Evolutionary conservation across 1,140 invertebrate genomes (phyloP).

Genomic region (Caenorhabditis tropicalis): DNA sequence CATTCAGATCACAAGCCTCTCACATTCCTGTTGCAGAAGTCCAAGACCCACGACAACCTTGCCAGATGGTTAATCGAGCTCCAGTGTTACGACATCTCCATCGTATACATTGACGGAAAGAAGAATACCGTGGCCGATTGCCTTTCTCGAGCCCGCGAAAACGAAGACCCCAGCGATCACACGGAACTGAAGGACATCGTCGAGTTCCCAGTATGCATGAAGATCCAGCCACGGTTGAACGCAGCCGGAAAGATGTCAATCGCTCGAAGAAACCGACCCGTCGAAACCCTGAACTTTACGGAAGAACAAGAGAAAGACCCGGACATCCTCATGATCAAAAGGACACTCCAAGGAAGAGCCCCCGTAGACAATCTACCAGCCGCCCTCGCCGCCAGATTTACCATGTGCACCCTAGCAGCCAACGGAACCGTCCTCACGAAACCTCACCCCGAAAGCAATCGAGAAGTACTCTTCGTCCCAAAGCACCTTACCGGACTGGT

Average conservation of each 20-base stretch:
- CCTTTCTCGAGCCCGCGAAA: not conserved
- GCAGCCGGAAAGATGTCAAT: not conserved
- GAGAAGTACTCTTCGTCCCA: not conserved
- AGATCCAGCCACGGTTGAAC: not conserved
- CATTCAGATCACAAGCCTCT: constrained; percentile 20
- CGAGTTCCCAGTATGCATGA: not conserved
- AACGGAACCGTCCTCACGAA: not conserved
- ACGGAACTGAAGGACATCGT: not conserved
- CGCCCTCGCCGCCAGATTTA: not conserved
- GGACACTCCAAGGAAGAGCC: not conserved
- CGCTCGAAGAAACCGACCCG: not conserved
- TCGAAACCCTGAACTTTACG: not conserved
- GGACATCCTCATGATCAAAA: not conserved
- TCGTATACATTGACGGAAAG: not conserved
- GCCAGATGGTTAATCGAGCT: not conserved
- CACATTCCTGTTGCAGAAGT: not conserved
- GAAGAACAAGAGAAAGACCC: not conserved
- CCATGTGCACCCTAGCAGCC: not conserved
- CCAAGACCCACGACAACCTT: not conserved
- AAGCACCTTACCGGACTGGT: not conserved
- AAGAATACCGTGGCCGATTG: not conserved
- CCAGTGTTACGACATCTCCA: not conserved
- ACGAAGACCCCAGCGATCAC: not conserved
- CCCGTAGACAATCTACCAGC: not conserved
- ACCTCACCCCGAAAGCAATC: not conserved